A percentile compares a stretch with the other conserved stretches of the same genome.
phyloP scores from a whole-genome alignment of 1,140 invertebrate species.

The Pentalonia nigronervosa region DNA sequence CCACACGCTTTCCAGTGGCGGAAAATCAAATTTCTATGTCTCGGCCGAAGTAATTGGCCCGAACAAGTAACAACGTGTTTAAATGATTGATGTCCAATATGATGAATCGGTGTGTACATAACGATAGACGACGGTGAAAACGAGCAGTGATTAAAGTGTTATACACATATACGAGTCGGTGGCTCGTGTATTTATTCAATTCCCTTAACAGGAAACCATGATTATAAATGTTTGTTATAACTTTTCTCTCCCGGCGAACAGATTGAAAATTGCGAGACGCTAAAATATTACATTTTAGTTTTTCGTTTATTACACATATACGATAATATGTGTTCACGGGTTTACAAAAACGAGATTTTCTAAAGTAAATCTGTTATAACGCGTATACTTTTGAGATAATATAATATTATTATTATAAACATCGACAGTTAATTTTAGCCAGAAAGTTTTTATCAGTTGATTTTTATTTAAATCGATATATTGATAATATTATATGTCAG shows the following conservation, averaged over 20 bases:
- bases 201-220: background rate
- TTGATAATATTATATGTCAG: background rate
- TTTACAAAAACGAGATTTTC: background rate
- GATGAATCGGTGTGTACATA: background rate
- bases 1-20: background rate
- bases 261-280: background rate
- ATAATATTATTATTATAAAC: background rate
- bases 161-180: background rate
- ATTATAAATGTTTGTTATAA: conserved; percentile 37
- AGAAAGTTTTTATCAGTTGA: background rate
- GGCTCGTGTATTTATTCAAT: background rate
- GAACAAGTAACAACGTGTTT: background rate
- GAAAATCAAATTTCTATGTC: background rate
- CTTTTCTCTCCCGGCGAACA: background rate
- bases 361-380: background rate
- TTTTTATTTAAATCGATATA: background rate
- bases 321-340: background rate
- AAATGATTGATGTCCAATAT: conserved; percentile 36
- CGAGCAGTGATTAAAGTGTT: conserved; percentile 17
- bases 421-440: background rate
- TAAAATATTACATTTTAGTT: conserved; percentile 20
- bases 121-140: background rate
- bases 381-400: too few species aligned
- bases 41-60: conserved; percentile 3
- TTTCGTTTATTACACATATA: background rate